phyloP scores from a whole-genome alignment of 2,113 vertebrate species.

The Pteruthius melanotis region DNA sequence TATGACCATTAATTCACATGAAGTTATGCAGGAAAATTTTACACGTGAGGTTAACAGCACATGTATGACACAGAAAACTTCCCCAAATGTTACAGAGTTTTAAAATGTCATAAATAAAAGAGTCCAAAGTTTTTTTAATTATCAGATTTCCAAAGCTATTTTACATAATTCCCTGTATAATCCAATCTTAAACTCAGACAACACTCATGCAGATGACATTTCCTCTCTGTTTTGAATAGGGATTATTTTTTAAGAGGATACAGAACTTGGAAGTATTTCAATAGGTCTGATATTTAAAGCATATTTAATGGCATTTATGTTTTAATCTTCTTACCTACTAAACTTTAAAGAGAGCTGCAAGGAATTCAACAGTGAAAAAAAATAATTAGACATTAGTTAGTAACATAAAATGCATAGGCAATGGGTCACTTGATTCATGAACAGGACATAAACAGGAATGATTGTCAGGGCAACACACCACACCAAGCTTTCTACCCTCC shows the following conservation, averaged over 20 bases:
- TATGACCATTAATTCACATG: background rate
- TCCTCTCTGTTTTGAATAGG: constrained; percentile 71
- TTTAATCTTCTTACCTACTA: constrained; percentile 80
- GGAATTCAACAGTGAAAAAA: constrained; percentile 65
- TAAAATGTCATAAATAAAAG: constrained; percentile 68
- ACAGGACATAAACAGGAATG: background rate
- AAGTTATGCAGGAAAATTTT: background rate
- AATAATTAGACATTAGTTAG: constrained; percentile 51
- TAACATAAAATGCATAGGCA: constrained; percentile 21
- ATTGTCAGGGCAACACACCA: background rate
- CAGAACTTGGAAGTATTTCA: constrained; percentile 74
- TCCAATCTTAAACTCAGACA: constrained; percentile 73
- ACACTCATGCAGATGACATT: constrained; percentile 73
- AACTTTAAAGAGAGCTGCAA: constrained; percentile 68
- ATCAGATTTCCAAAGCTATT: constrained; percentile 71
- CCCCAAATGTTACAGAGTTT: constrained; percentile 9
- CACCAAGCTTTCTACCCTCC: background rate
- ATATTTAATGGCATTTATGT: constrained; percentile 78
- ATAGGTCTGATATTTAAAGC: constrained; percentile 76
- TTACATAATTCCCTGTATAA: constrained; percentile 73
- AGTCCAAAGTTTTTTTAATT: constrained; percentile 64
- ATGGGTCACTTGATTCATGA: background rate
- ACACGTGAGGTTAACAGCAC: background rate
- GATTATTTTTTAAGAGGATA: constrained; percentile 81
- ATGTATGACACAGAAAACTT: constrained; percentile 22